Conservation (phyloP, 2,888 invertebrate species). For the Gymnosoma rotundatum region DNA sequence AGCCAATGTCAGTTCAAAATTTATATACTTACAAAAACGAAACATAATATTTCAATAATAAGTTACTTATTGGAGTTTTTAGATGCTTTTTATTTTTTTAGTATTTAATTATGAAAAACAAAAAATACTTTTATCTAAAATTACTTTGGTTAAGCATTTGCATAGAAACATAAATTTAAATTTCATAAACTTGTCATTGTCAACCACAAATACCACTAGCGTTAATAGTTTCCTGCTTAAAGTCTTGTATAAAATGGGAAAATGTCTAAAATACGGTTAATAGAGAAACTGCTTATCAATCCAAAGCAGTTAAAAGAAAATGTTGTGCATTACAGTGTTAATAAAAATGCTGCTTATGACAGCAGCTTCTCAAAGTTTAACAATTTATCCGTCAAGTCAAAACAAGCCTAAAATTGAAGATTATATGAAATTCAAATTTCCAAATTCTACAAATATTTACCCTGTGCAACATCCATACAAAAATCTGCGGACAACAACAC, state of each 20-base stretch:
- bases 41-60: too few relatives aligned
- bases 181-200: slow-evolving; percentile 1
- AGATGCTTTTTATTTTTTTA: neutral
- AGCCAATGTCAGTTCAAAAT: too few relatives aligned
- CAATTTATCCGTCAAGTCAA: slow-evolving; percentile 17
- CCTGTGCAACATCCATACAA: slow-evolving; percentile 5
- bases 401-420: neutral
- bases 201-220: slow-evolving; percentile 20
- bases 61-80: too few relatives aligned
- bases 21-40: too few relatives aligned
- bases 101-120: too few relatives aligned
- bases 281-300: neutral
- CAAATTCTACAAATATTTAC: neutral
- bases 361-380: slow-evolving; percentile 42
- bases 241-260: slow-evolving; percentile 24
- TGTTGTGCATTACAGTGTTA: slow-evolving; percentile 11
- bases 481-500: neutral
- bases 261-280: neutral
- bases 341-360: slow-evolving; percentile 34
- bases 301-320: neutral
- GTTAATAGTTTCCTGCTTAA: slow-evolving; percentile 36
- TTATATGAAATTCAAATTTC: neutral
- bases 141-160: too few relatives aligned
- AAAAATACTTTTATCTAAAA: too few relatives aligned
- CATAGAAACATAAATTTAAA: neutral